These are phyloP conservation scores for Brachirus orientalis DNA, from an alignment of 2,113 vertebrate genomes.

Conservation along the genomic window DNA sequence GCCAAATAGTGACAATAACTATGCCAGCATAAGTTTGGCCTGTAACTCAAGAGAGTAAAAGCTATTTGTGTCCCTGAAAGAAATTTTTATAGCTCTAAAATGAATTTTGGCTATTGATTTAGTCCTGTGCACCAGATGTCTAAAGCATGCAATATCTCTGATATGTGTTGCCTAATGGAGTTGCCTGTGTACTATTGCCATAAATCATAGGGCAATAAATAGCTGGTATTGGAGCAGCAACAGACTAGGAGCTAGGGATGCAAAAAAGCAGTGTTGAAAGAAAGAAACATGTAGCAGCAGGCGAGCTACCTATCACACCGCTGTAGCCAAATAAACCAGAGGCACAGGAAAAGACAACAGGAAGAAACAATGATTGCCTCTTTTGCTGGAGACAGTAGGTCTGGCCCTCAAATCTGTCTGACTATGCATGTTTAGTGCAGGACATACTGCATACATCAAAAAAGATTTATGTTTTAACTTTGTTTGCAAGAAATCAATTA, in stretches of 20 bases:
- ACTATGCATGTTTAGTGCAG: neutral
- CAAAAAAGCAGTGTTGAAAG: neutral
- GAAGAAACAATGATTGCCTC: neutral
- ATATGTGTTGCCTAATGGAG: constrained; percentile 32
- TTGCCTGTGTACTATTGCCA: constrained; percentile 13
- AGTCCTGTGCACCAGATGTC: constrained; percentile 32
- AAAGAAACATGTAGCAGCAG: constrained; percentile 12
- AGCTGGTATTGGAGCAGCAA: constrained; percentile 25
- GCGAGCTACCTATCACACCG: constrained; percentile 2
- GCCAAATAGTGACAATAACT: constrained; percentile 3
- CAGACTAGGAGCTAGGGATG: neutral
- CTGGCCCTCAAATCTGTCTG: constrained; percentile 23
- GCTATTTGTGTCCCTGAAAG: constrained; percentile 5
- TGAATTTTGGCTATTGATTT: constrained; percentile 28
- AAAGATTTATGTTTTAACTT: neutral
- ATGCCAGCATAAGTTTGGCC: neutral
- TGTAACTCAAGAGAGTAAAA: constrained; percentile 4
- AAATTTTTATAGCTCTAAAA: constrained; percentile 21
- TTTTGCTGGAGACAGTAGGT: constrained; percentile 20
- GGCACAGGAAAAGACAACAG: neutral
- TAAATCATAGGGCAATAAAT: constrained; percentile 46
- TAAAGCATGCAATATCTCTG: constrained; percentile 34
- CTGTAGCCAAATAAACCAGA: constrained; percentile 20
- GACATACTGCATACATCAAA: constrained; percentile 1
- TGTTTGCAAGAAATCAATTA: neutral